A percentile compares a stretch with the other conserved stretches of the same genome.
Evolutionary conservation across 2,113 vertebrate species (phyloP).

Genomic region (Heliornis fulica): DNA sequence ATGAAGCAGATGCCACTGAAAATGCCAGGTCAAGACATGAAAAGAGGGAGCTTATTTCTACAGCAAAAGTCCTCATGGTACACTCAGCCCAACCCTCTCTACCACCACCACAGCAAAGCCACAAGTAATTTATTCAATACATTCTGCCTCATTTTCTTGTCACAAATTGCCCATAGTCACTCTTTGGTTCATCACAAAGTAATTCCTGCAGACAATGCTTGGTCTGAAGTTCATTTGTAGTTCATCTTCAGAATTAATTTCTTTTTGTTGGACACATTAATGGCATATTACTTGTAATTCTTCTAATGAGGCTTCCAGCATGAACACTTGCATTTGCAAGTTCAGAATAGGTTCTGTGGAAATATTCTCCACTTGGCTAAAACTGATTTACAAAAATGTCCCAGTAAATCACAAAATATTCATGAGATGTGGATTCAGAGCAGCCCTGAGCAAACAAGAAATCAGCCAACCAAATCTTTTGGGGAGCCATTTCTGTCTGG

Average conservation of each 20-base stretch:
- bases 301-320: conserved; percentile 31
- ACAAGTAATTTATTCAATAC: neutral
- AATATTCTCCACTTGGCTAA: neutral
- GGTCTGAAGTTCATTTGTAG: conserved; percentile 36
- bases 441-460: neutral
- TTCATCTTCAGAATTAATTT: conserved; percentile 48
- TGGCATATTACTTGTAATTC: conserved; percentile 8
- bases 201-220: conserved; percentile 40
- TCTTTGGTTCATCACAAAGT: neutral
- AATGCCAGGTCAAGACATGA: neutral
- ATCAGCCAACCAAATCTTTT: neutral
- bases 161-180: neutral
- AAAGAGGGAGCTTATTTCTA: neutral
- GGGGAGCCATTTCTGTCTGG: neutral
- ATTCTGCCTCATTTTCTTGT: conserved; percentile 16
- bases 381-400: neutral
- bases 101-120: neutral
- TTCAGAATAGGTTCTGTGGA: neutral
- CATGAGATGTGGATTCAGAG: neutral
- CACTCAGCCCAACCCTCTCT: neutral
- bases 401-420: neutral
- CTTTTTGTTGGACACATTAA: conserved; percentile 35
- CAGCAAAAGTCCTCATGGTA: neutral
- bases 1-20: neutral
- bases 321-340: neutral